Conservation (phyloP, 2,888 invertebrate species). For the Tipula helvola region DNA sequence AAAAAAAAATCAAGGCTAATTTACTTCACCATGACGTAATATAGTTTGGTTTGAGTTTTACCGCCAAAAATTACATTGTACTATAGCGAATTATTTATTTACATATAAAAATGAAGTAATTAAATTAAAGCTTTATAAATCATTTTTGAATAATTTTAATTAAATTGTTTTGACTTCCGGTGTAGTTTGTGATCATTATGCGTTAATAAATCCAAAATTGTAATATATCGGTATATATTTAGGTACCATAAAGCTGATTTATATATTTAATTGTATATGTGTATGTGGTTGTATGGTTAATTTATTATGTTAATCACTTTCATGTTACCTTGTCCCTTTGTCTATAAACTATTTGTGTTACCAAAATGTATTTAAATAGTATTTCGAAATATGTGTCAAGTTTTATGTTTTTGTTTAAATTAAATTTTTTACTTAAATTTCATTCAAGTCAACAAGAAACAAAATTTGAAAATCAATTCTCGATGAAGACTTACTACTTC, state of each 20-base stretch:
- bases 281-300: neutral
- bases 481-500: too few species aligned
- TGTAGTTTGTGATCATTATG: neutral
- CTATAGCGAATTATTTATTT: neutral
- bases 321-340: neutral
- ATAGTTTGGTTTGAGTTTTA: neutral
- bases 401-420: neutral
- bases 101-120: neutral
- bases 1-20: neutral
- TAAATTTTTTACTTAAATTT: neutral
- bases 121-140: neutral
- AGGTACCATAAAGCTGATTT: neutral
- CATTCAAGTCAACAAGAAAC: too few species aligned
- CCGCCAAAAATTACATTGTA: neutral
- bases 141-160: neutral
- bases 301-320: neutral
- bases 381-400: neutral
- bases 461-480: too few species aligned
- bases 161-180: neutral
- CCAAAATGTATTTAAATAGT: neutral
- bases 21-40: neutral
- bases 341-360: neutral
- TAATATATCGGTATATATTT: neutral
- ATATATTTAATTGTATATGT: neutral
- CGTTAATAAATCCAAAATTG: neutral